Evolutionary conservation across 2,797 vertebrate species (phyloP).

Genomic region (Mormyrus proboscirostris): DNA sequence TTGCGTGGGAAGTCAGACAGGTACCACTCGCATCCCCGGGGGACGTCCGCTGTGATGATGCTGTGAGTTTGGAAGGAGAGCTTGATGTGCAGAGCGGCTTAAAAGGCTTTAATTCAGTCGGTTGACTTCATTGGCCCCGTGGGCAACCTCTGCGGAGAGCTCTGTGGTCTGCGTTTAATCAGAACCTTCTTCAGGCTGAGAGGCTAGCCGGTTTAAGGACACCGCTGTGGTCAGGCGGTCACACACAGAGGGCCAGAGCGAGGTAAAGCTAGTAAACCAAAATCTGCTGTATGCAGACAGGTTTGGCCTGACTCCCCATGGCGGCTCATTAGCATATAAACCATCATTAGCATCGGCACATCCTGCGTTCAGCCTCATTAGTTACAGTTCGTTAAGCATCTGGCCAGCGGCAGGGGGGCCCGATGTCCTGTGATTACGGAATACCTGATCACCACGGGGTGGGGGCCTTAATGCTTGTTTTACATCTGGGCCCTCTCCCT

Average conservation of each 20-base stretch:
- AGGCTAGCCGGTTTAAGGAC: not conserved
- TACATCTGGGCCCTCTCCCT: conserved; percentile 14
- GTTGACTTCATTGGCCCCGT: not conserved
- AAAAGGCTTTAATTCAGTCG: not conserved
- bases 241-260: not conserved
- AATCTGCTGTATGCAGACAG: not conserved
- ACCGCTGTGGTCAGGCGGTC: not conserved
- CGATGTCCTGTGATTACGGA: not conserved
- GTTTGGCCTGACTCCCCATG: not conserved
- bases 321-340: conserved; percentile 18
- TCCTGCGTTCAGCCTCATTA: conserved; percentile 50
- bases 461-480: conserved; percentile 9
- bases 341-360: conserved; percentile 47
- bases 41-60: not conserved
- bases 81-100: not conserved
- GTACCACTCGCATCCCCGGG: not conserved
- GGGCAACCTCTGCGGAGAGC: not conserved
- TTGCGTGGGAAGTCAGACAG: not conserved
- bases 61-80: not conserved
- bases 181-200: not conserved
- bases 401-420: conserved; percentile 36
- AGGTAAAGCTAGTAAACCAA: not conserved
- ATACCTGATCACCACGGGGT: conserved; percentile 13
- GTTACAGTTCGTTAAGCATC: conserved; percentile 53
- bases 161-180: not conserved